Evolutionary conservation across 2,113 vertebrate species (phyloP).

Genomic region (Anhinga anhinga): DNA sequence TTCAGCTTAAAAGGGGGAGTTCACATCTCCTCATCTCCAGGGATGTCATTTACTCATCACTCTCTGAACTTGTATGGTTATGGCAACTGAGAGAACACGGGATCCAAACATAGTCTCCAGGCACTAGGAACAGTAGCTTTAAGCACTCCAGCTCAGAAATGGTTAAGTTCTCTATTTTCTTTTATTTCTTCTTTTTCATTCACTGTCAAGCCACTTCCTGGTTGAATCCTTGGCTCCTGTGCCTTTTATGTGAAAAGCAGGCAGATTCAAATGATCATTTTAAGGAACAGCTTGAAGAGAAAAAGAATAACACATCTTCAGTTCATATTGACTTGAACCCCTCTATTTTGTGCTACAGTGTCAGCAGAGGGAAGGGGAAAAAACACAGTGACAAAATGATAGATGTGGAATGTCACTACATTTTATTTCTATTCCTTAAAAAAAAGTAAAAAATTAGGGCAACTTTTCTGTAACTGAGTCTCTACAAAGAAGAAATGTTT

Average conservation of each 20-base stretch:
- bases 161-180: neutral
- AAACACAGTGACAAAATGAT: neutral
- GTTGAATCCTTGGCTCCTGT: neutral
- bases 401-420: neutral
- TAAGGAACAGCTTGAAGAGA: neutral
- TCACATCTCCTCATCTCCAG: neutral
- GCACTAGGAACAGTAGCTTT: neutral
- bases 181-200: neutral
- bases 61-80: neutral
- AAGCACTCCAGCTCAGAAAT: neutral
- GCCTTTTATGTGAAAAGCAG: neutral
- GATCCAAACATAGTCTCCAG: neutral
- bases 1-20: neutral
- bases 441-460: neutral
- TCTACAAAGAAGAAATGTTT: neutral
- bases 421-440: constrained; percentile 16
- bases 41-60: neutral
- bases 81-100: neutral
- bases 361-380: neutral
- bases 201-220: neutral
- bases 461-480: neutral
- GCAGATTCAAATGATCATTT: neutral
- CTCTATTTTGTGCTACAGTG: neutral
- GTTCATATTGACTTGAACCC: neutral
- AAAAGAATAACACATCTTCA: neutral